Percentiles rank a stretch among this genome's conserved stretches.
Evolutionary conservation across 2,113 vertebrate genomes (phyloP).

Genomic region (Tetrao urogallus): DNA sequence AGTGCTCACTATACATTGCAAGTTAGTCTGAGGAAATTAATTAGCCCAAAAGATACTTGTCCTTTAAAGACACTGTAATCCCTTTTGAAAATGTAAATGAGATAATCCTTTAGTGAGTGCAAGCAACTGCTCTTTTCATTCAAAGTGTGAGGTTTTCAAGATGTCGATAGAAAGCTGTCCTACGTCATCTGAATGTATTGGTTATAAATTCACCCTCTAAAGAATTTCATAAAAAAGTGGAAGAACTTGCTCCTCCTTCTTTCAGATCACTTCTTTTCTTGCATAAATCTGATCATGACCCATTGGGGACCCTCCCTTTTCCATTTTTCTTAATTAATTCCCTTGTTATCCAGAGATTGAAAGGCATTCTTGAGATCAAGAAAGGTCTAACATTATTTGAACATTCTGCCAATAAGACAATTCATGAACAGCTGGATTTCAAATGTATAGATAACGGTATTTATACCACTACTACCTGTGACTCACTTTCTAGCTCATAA

Average conservation of each 20-base stretch:
- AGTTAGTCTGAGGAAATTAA: conserved; percentile 58
- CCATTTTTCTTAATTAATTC: conserved; percentile 42
- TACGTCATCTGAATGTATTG: neutral
- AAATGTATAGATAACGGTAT: neutral
- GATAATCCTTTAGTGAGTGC: conserved; percentile 16
- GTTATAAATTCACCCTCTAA: conserved; percentile 18
- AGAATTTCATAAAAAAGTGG: neutral
- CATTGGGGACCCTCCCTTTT: neutral
- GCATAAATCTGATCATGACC: conserved; percentile 18
- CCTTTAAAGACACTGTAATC: conserved; percentile 68
- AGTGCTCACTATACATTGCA: neutral
- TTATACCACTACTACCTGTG: neutral
- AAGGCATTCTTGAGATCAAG: conserved; percentile 52
- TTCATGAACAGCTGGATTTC: conserved; percentile 5
- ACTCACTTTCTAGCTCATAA: neutral
- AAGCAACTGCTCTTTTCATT: conserved; percentile 48
- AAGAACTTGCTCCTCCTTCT: neutral
- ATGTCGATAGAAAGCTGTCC: neutral
- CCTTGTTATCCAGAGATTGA: conserved; percentile 29
- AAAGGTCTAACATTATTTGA: conserved; percentile 44
- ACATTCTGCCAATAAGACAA: neutral
- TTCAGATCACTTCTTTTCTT: conserved; percentile 26
- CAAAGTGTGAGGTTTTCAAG: neutral
- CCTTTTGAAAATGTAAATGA: conserved; percentile 73
- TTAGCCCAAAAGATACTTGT: conserved; percentile 63